Conservation (phyloP, 2,797 vertebrate genomes). For the Merluccius polli region DNA sequence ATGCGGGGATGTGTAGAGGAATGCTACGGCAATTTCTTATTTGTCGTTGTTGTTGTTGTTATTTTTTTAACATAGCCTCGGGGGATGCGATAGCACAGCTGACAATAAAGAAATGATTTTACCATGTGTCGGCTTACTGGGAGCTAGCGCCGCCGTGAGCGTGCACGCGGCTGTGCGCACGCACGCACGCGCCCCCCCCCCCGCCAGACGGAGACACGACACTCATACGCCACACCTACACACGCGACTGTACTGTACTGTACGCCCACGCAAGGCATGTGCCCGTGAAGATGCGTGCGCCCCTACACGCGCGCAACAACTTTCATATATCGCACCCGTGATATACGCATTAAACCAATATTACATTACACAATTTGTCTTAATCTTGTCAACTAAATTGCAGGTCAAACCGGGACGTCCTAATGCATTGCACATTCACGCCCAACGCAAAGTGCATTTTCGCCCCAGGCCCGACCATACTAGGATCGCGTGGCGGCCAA, state of each 20-base stretch:
- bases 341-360: no score
- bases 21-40: constrained; percentile 36
- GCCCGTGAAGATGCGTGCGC: background rate
- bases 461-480: no score
- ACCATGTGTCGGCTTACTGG: background rate
- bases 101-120: constrained; percentile 46
- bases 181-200: background rate
- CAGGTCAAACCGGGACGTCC: background rate
- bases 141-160: background rate
- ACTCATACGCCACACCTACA: background rate
- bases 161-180: background rate
- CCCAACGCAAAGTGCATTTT: no score
- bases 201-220: background rate
- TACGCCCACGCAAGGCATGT: no score
- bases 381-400: background rate
- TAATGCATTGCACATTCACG: no score
- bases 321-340: background rate
- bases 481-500: no score
- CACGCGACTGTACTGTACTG: background rate
- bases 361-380: no score
- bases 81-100: constrained; percentile 52
- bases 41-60: constrained; percentile 45
- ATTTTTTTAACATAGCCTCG: constrained; percentile 40
- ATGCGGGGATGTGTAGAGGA: background rate
- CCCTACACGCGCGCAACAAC: background rate